Evolutionary conservation across 2,113 vertebrate genomes (phyloP).

Genomic region (Proterorhinus semilunaris): DNA sequence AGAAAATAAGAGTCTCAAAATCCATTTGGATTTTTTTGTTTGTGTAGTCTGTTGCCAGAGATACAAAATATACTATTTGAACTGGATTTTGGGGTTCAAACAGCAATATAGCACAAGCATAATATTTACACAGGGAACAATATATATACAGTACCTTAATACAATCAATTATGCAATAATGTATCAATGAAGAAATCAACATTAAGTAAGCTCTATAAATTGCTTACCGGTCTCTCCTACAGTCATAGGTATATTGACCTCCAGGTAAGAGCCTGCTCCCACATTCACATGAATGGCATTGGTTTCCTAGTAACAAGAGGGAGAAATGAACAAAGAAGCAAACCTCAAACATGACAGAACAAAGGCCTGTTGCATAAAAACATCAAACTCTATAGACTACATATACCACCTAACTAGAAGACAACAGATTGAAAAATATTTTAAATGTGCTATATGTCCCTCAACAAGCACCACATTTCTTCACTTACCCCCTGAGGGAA

Average conservation of each 20-base stretch:
- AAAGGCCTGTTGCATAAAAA: neutral
- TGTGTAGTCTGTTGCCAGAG: no score
- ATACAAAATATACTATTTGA: no score
- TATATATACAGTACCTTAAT: neutral
- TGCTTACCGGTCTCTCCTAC: constrained; percentile 89
- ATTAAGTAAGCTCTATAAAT: neutral
- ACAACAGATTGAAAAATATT: constrained; percentile 17
- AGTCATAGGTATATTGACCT: constrained; percentile 98
- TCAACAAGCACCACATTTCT: constrained; percentile 42
- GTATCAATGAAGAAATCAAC: neutral
- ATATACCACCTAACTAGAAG: constrained; percentile 15
- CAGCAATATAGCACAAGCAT: neutral
- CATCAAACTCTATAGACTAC: constrained; percentile 9
- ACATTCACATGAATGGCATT: constrained; percentile 99
- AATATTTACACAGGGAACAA: neutral
- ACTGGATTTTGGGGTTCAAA: no score
- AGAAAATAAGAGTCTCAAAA: neutral
- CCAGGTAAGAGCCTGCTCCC: constrained; percentile 97
- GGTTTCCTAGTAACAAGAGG: constrained; percentile 83
- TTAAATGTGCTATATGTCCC: constrained; percentile 15
- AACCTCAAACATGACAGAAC: neutral
- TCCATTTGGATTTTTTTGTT: neutral
- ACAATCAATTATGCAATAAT: neutral
- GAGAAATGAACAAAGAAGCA: constrained; percentile 6
- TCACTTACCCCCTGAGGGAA: constrained; percentile 19